phyloP scores from a whole-genome alignment of 2,113 vertebrate genomes.

The Dissostichus mawsoni region DNA sequence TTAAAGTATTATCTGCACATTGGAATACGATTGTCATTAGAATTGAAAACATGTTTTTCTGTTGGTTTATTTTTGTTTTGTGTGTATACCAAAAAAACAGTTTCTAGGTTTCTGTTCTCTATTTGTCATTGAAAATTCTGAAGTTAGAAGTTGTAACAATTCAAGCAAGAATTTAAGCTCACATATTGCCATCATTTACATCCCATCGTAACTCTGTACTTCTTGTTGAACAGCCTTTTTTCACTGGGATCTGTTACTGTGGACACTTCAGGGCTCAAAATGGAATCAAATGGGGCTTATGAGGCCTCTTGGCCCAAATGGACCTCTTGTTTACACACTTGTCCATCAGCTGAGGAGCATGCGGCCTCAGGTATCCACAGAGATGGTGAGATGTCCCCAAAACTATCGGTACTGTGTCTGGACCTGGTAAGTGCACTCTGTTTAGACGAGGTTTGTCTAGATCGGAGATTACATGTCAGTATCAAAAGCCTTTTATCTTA shows the following conservation, averaged over 20 bases:
- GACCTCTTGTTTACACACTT: constrained; percentile 84
- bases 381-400: constrained; percentile 74
- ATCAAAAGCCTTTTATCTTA: constrained; percentile 68
- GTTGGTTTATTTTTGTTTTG: neutral
- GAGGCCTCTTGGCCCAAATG: constrained; percentile 76
- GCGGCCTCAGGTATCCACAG: constrained; percentile 72
- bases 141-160: neutral
- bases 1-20: constrained; percentile 11
- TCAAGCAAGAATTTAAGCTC: neutral
- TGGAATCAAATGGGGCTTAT: constrained; percentile 74
- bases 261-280: constrained; percentile 56
- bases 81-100: neutral
- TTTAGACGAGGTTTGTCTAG: constrained; percentile 78
- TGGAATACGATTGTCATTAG: neutral
- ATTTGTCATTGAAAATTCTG: neutral
- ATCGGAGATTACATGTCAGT: constrained; percentile 73
- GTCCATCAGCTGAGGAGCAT: constrained; percentile 78
- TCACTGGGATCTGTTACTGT: constrained; percentile 30
- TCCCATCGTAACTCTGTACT: constrained; percentile 3
- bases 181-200: constrained; percentile 10
- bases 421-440: constrained; percentile 81
- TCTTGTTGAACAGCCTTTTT: constrained; percentile 21
- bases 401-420: constrained; percentile 52
- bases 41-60: neutral
- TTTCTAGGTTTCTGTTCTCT: neutral